Conservation (phyloP, 2,113 vertebrate species). For the Dipodomys spectabilis region DNA sequence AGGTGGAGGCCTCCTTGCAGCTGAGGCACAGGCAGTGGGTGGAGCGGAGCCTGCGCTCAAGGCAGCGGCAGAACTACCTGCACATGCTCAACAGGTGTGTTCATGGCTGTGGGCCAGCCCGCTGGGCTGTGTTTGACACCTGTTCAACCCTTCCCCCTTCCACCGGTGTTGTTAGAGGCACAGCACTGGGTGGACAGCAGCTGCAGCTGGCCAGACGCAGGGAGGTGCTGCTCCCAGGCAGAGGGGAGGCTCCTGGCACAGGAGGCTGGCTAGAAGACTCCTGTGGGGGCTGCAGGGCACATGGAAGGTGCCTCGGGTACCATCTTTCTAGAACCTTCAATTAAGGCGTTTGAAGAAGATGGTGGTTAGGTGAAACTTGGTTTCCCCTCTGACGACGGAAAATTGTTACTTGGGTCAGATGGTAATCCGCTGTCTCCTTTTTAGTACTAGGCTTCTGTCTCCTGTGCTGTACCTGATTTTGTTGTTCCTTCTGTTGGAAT, state of each 20-base stretch:
- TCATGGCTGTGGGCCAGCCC: accelerated
- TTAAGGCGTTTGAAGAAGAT: not conserved
- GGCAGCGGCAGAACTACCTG: slow-evolving; percentile 87
- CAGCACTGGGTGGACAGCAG: too few species aligned
- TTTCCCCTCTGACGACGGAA: not conserved
- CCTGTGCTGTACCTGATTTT: slow-evolving; percentile 80
- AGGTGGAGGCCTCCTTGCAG: slow-evolving; percentile 77
- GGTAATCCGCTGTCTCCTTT: not conserved
- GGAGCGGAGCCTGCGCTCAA: slow-evolving; percentile 82
- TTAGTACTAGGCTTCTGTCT: slow-evolving; percentile 84
- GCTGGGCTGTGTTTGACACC: not conserved
- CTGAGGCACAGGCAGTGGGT: slow-evolving; percentile 83
- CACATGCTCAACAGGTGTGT: slow-evolving; percentile 85
- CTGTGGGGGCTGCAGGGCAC: not conserved
- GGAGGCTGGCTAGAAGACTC: not conserved
- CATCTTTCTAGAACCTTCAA: not conserved
- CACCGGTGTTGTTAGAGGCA: too few species aligned
- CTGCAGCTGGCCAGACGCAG: not conserved
- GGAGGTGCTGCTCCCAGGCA: not conserved
- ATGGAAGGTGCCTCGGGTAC: not conserved
- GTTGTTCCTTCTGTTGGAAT: slow-evolving; percentile 82
- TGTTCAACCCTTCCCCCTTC: too few species aligned
- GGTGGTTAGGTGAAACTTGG: too few species aligned
- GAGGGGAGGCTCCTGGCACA: too few species aligned
- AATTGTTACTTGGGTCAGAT: not conserved